Percentiles rank a stretch among this genome's conserved stretches.
Conservation (phyloP, 2,113 vertebrate genomes). For the Amphilophus citrinellus region DNA sequence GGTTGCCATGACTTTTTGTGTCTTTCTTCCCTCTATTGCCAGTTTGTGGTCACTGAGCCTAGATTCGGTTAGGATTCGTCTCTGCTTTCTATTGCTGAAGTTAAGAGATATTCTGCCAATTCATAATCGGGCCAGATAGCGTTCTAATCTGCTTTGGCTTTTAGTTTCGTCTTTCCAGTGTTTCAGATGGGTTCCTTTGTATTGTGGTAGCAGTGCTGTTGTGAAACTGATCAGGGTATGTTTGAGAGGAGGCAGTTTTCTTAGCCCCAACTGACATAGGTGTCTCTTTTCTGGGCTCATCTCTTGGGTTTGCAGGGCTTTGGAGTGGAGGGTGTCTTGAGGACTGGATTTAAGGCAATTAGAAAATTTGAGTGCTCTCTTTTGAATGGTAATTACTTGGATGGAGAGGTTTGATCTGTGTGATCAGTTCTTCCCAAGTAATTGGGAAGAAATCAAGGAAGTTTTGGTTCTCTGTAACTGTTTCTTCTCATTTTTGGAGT, state of each 20-base stretch:
- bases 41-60: background rate
- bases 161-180: background rate
- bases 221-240: background rate
- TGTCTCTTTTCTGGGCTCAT: background rate
- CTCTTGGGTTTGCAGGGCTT: background rate
- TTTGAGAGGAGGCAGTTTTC: background rate
- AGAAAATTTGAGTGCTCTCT: no score
- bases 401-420: no score
- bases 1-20: conserved; percentile 11
- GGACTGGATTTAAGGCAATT: background rate
- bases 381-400: background rate
- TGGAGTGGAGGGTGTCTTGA: background rate
- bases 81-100: background rate
- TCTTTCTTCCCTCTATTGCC: background rate
- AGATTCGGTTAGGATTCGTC: background rate
- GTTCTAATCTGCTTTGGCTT: background rate
- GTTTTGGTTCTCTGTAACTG: no score
- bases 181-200: background rate
- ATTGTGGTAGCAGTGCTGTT: background rate
- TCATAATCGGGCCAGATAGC: background rate
- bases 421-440: no score
- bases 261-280: background rate
- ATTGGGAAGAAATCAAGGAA: no score
- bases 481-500: no score
- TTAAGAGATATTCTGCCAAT: background rate